Evolutionary conservation across 2,888 invertebrate species (phyloP).

Genomic region (Troides aeacus): DNA sequence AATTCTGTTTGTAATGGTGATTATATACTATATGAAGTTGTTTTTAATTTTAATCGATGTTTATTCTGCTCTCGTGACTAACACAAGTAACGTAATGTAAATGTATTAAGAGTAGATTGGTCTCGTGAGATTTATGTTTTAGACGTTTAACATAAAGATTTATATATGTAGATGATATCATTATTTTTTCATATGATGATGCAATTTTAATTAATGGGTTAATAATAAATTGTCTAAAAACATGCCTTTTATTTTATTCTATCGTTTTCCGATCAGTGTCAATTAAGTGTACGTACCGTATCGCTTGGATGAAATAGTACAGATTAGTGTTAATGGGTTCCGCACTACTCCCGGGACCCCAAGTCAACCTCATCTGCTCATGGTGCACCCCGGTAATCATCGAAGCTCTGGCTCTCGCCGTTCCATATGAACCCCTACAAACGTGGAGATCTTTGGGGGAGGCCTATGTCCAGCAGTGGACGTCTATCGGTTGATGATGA

Average conservation of each 20-base stretch:
- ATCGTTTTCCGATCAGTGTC: neutral
- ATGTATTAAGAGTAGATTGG: constrained; percentile 58
- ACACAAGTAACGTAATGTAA: constrained; percentile 54
- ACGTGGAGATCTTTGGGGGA: no score
- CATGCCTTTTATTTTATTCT: neutral
- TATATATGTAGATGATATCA: constrained; percentile 71
- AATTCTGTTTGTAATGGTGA: constrained; percentile 59
- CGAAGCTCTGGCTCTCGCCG: no score
- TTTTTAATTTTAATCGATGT: constrained; percentile 72
- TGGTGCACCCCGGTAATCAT: no score
- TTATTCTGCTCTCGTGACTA: constrained; percentile 67
- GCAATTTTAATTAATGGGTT: constrained; percentile 75
- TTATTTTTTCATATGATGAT: constrained; percentile 75
- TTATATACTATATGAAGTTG: constrained; percentile 54
- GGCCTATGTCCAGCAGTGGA: no score
- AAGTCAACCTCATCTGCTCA: no score
- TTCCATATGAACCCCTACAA: no score
- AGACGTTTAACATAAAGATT: constrained; percentile 75
- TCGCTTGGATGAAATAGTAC: no score
- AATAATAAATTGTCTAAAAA: constrained; percentile 71
- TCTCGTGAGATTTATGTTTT: constrained; percentile 74
- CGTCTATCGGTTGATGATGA: no score
- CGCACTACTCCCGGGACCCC: no score
- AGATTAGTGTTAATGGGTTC: no score
- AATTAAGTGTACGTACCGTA: no score